Conservation (phyloP, 1,140 invertebrate species). For the Drosophila melanogaster region DNA sequence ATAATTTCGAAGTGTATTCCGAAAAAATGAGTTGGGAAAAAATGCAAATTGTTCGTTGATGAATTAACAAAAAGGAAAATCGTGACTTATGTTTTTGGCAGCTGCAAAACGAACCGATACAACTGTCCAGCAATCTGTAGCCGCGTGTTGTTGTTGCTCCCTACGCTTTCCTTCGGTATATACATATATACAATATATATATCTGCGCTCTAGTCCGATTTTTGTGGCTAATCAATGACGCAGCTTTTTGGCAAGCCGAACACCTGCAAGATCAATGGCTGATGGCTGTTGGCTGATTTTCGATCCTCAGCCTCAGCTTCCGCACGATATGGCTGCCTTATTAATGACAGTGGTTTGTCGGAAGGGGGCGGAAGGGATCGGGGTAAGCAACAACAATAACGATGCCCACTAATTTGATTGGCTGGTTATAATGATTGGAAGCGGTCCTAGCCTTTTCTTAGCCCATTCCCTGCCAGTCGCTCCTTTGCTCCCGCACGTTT, state of each 20-base stretch:
- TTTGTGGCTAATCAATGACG: constrained; percentile 72
- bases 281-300: constrained; percentile 7
- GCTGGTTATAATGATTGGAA: constrained; percentile 69
- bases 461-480: constrained; percentile 29
- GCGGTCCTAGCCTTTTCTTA: constrained; percentile 24
- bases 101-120: constrained; percentile 63
- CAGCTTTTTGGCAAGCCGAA: constrained; percentile 62
- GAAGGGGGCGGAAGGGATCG: neutral
- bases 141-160: constrained; percentile 13
- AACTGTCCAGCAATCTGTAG: constrained; percentile 55
- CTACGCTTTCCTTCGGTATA: constrained; percentile 20
- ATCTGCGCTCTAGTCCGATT: constrained; percentile 62
- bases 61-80: constrained; percentile 84
- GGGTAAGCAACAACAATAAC: constrained; percentile 24
- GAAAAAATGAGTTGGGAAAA: constrained; percentile 60
- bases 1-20: constrained; percentile 26
- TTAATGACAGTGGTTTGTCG: constrained; percentile 53
- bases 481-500: constrained; percentile 79
- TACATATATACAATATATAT: neutral
- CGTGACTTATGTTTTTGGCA: constrained; percentile 84
- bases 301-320: constrained; percentile 41
- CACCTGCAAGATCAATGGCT: constrained; percentile 64
- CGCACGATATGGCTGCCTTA: constrained; percentile 67
- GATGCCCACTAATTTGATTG: constrained; percentile 68
- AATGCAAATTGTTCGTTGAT: constrained; percentile 84